These are phyloP conservation scores for Synaphobranchus kaupii DNA, from an alignment of 2,797 vertebrate genomes.

Conservation along the genomic window DNA sequence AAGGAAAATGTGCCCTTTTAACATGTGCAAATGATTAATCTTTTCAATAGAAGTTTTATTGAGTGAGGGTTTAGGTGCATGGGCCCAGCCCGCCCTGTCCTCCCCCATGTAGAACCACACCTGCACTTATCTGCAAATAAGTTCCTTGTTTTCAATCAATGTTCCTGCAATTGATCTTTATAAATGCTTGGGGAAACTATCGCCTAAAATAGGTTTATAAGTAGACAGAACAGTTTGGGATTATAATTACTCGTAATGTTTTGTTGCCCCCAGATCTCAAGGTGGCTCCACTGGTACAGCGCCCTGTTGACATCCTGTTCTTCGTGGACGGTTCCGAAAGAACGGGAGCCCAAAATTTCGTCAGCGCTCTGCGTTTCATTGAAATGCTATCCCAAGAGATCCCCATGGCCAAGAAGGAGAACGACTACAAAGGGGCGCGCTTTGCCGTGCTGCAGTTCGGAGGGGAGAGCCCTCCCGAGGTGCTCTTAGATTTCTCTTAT, in stretches of 20 bases:
- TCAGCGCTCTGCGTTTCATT: slow-evolving; percentile 39
- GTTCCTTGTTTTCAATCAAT: no score
- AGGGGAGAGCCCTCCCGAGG: slow-evolving; percentile 41
- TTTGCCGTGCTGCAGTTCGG: slow-evolving; percentile 45
- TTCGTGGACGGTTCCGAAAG: slow-evolving; percentile 49
- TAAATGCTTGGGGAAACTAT: no score
- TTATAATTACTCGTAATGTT: background rate
- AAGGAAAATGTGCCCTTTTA: no score
- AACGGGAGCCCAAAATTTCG: slow-evolving; percentile 42
- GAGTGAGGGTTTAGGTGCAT: no score
- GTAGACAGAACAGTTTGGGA: background rate
- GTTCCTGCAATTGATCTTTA: no score
- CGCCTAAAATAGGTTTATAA: no score
- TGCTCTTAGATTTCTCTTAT: slow-evolving; percentile 46
- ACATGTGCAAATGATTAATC: no score
- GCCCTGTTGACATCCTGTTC: slow-evolving; percentile 50
- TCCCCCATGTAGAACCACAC: no score
- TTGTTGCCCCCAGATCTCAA: slow-evolving; percentile 26
- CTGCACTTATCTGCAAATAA: no score
- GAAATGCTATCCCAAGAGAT: slow-evolving; percentile 41
- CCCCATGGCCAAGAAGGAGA: slow-evolving; percentile 39
- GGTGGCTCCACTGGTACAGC: slow-evolving; percentile 43
- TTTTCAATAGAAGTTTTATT: no score
- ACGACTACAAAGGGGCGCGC: slow-evolving; percentile 43
- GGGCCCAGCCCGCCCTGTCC: no score